Base-by-base conservation (phyloP, 1,140 invertebrate species). In the Drosophila grimshawi region DNA sequence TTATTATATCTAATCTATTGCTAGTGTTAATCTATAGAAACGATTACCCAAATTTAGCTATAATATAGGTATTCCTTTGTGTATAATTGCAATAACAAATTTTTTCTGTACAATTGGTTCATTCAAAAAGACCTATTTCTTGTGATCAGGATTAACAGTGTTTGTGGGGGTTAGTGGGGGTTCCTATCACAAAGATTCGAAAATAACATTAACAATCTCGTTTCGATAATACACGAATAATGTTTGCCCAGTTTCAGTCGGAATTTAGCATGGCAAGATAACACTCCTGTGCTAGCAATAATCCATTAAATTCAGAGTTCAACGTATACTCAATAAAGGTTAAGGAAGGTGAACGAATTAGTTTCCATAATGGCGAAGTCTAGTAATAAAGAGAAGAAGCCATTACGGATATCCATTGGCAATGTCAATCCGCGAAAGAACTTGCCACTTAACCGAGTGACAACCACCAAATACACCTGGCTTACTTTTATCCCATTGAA, bases 401-500 rank as follows among this genome's bases (percentile, higher is more conserved):
- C 83, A 0, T 3, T 83, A n/a, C 62, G 55, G 27, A 89, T 88
- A 32, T 2, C 43, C 11, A 78, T 88, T 29, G 80, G 85, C 0
- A 10, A 64, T 19, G 27, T 2, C 1, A 43, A 64, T 4, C 55
- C 33, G 3, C 29, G 19, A 2, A 66, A 64, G 45, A 55, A 53
- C 1, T 3, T 19, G 4, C 48, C 57, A 27, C 64, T 78, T 0
- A 96, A 96, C 85, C 94, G 93, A 27, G 94, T 95, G 53, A 93
- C 93, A 45, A 95, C 95, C 0, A 94, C 94, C 32, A 95, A 95
- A 94, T 98, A 98, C 85, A 96, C 95, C 3, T 41, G 95, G 69
- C 94, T 95, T 88, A 96, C 94, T 78, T 97, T 97, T 83, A 53
- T 97, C 27, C 96, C 96, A 6, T 95, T 96, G 91, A 97, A 97